Conservation (phyloP, 2,113 vertebrate genomes). For the Alethe diademata region DNA sequence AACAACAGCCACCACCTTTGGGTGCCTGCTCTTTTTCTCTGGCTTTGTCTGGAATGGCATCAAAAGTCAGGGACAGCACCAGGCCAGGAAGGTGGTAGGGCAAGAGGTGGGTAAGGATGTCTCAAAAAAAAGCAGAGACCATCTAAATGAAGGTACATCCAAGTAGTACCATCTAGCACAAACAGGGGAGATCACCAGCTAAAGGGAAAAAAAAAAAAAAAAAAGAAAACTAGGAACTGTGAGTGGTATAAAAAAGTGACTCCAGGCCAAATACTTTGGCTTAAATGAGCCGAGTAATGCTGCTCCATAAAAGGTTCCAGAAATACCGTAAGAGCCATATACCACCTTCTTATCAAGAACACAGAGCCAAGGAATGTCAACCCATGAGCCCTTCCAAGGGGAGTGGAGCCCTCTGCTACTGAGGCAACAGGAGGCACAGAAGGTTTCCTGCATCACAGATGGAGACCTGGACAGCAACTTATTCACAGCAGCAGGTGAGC, state of each 20-base stretch:
- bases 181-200: background rate
- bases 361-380: background rate
- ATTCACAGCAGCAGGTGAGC: background rate
- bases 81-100: background rate
- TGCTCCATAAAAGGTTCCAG: background rate
- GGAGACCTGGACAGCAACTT: background rate
- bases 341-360: background rate
- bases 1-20: background rate
- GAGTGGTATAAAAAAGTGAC: background rate
- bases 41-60: background rate
- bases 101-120: background rate
- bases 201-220: background rate
- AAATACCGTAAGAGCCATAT: background rate
- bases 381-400: background rate
- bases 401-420: background rate
- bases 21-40: background rate
- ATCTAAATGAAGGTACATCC: background rate
- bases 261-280: background rate
- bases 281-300: background rate
- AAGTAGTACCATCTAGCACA: background rate
- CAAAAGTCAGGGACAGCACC: background rate
- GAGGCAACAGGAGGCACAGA: background rate
- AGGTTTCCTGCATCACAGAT: background rate
- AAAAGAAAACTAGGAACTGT: background rate
- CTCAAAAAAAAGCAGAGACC: background rate